Evolutionary conservation across 2,888 invertebrate genomes (phyloP), one percentile per base, ranked within the genome.

Genomic region (Timandra comae): DNA sequence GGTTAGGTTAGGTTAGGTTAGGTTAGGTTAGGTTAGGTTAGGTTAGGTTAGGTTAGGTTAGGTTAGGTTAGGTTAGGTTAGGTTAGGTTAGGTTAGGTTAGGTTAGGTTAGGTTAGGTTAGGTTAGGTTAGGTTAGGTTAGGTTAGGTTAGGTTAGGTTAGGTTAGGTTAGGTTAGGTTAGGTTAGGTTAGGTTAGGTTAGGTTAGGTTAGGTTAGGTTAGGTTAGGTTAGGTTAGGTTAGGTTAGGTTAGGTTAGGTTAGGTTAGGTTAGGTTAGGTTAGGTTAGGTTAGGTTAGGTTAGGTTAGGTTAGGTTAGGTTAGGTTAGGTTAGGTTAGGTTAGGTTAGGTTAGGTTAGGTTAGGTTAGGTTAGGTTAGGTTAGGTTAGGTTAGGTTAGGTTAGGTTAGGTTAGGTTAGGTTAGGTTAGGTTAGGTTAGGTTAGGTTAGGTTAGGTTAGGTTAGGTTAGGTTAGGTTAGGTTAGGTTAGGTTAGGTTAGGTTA

Each of bases 311-410:
- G 34, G 34, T 34, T 34, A 34, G 34, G 34, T 34, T 34, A 33
- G 35, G 31, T 40, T 32, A 33, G 41, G 33, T 41, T 30, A 33
- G 41, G 30, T 41, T 30, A 33, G 37, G 36, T 41, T 36, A 36
- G 41, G 36, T 38, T 43, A 41, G 41, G 41, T 41, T 41, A 38
- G 41, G 41, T 41, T 41, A 41, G 41, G 41, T 41, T 41, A 41
- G 37, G 41, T 41, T 41, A 37, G 41, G 41, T 41, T 41, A 38
- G 38, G 38, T 41, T 41, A 36, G 36, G 32, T 32, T 36, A 32
- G 36, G 36, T 36, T 36, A 36, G 36, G 36, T 31, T 31, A 36
- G 36, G 38, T 39, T 41, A 36, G 39, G 34, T 36, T 38, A 39
- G 36, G 34, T 41, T 45, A 35, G 34, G 27, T 33, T 31, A 39